A percentile compares a stretch with the other conserved stretches of the same genome.
Evolutionary conservation across 2,888 invertebrate species (phyloP).

Genomic region (Chaetogeoica ovagalla): DNA sequence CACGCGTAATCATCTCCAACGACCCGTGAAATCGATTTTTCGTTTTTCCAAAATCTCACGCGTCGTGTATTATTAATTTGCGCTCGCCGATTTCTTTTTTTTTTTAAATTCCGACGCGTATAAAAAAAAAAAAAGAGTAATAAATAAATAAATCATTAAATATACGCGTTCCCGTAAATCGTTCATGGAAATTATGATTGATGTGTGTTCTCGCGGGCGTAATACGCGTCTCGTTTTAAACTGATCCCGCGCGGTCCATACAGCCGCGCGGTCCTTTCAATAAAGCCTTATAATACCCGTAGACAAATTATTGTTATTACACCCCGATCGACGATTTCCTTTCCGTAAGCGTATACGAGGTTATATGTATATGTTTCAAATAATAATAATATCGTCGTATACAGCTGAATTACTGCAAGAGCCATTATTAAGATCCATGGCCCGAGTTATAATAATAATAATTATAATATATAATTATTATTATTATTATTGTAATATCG

Average conservation of each 20-base stretch:
- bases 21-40: conserved; percentile 47
- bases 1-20: conserved; percentile 41
- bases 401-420: too few relatives aligned
- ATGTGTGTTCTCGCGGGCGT: not conserved
- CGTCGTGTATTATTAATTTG: conserved; percentile 11
- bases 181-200: conserved; percentile 36
- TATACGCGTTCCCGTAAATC: not conserved
- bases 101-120: too few relatives aligned
- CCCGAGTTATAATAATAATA: too few relatives aligned
- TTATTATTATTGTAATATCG: too few relatives aligned
- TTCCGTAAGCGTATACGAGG: too few relatives aligned
- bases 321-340: too few relatives aligned
- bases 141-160: conserved; percentile 34
- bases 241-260: not conserved
- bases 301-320: conserved; percentile 11
- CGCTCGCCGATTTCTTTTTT: too few relatives aligned
- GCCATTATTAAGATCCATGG: too few relatives aligned
- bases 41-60: conserved; percentile 24
- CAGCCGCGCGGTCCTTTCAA: not conserved
- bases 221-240: conserved; percentile 7
- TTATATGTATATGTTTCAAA: too few relatives aligned
- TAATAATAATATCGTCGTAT: too few relatives aligned
- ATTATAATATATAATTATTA: too few relatives aligned
- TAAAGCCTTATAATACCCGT: not conserved
- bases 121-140: not conserved